phyloP scores from a whole-genome alignment of 2,113 vertebrate genomes.

The Neolamprologus toae region DNA sequence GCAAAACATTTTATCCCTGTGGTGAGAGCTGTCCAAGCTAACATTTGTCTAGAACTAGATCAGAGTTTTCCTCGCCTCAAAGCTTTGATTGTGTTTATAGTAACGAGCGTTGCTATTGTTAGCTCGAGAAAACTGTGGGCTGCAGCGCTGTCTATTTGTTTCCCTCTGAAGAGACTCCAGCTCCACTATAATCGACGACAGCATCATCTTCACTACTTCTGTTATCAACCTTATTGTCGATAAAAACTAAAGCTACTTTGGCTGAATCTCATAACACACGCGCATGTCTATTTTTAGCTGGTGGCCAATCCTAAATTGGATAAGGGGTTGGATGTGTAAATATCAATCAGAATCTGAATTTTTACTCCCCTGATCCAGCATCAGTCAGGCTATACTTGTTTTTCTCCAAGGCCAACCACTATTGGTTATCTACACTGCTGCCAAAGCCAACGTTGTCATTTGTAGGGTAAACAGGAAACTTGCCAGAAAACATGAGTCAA shows the following conservation, averaged over 20 bases:
- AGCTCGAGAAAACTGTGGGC: background rate
- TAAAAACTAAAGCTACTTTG: background rate
- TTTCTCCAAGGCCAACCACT: background rate
- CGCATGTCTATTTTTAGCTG: background rate
- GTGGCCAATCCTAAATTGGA: background rate
- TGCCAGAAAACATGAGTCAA: background rate
- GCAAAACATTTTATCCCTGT: background rate
- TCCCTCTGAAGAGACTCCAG: background rate
- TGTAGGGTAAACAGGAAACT: conserved; percentile 9
- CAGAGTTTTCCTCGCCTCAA: background rate
- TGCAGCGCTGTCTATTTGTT: background rate
- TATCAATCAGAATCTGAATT: background rate
- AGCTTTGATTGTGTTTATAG: background rate
- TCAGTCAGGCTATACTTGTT: background rate
- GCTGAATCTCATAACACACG: background rate
- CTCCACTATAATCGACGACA: background rate
- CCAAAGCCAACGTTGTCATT: background rate
- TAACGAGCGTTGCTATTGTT: background rate
- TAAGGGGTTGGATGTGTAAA: background rate
- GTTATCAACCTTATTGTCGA: background rate
- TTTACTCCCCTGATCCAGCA: background rate
- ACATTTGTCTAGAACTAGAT: background rate
- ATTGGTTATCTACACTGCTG: background rate
- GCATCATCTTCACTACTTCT: background rate
- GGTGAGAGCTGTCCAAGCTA: background rate